Evolutionary conservation across 2,113 vertebrate species (phyloP).

Genomic region (Artemisiospiza belli): DNA sequence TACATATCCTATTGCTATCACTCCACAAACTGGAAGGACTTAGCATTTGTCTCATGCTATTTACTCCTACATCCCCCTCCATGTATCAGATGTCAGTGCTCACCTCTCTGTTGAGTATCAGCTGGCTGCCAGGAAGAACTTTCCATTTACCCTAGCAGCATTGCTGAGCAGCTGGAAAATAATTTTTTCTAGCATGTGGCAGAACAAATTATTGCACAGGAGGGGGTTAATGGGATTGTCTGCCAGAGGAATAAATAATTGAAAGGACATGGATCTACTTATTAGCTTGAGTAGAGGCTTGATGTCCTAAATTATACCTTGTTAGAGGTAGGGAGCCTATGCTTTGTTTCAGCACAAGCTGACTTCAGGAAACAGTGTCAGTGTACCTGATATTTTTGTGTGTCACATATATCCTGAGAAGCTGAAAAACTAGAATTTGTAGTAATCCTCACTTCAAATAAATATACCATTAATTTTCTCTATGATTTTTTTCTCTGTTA

Average conservation of each 20-base stretch:
- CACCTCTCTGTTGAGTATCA: constrained; percentile 45
- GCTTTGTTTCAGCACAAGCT: constrained; percentile 40
- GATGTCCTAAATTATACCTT: constrained; percentile 71
- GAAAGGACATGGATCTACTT: constrained; percentile 58
- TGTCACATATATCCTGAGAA: not conserved
- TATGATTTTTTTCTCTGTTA: not conserved
- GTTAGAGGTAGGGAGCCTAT: constrained; percentile 49
- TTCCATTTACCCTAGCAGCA: constrained; percentile 28
- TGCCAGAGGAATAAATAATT: constrained; percentile 71
- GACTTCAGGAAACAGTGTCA: not conserved
- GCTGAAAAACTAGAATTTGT: not conserved
- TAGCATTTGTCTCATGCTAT: constrained; percentile 26
- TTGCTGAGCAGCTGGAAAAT: constrained; percentile 66
- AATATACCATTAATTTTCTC: not conserved
- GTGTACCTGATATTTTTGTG: constrained; percentile 22
- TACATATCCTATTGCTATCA: not conserved
- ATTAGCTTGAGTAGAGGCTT: constrained; percentile 64
- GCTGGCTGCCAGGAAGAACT: constrained; percentile 41
- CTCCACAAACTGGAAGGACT: not conserved
- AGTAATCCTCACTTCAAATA: not conserved
- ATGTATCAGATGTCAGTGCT: not conserved
- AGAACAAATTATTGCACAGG: constrained; percentile 73
- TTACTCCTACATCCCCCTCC: constrained; percentile 12
- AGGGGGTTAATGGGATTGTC: constrained; percentile 73
- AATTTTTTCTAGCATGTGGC: constrained; percentile 69